These are phyloP conservation scores for Cryptocheilus praepositus DNA, from an alignment of 2,888 invertebrate genomes.

Conservation along the genomic window DNA sequence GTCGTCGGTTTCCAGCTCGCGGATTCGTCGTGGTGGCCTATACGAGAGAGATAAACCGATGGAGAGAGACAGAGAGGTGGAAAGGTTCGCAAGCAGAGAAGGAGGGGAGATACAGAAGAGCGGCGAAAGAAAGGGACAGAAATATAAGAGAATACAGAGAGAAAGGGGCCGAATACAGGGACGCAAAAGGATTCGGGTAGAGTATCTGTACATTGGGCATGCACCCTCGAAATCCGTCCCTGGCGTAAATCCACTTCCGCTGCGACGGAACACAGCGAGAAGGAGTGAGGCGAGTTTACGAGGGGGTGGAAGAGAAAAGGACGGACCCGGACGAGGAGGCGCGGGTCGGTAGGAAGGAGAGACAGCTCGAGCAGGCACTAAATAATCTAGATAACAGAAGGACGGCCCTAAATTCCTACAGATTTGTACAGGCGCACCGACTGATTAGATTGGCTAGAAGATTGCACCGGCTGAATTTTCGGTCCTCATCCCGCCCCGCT, in stretches of 20 bases:
- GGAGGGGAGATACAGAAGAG: slow-evolving; percentile 16
- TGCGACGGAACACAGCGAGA: slow-evolving; percentile 41
- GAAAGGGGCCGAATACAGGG: slow-evolving; percentile 22
- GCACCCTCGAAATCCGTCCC: slow-evolving; percentile 47
- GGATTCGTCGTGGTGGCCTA: slow-evolving; percentile 25
- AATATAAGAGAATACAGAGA: slow-evolving; percentile 24
- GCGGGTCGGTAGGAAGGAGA: slow-evolving; percentile 21
- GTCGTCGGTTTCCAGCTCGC: slow-evolving; percentile 35
- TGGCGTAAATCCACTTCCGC: slow-evolving; percentile 47
- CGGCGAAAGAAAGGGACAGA: slow-evolving; percentile 18
- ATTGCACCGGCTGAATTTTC: slow-evolving; percentile 50
- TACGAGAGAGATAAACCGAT: slow-evolving; percentile 6
- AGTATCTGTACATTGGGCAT: slow-evolving; percentile 40
- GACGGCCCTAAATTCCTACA: slow-evolving; percentile 59
- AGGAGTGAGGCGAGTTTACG: slow-evolving; percentile 12
- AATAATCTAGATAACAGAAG: slow-evolving; percentile 64
- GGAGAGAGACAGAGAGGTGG: neutral
- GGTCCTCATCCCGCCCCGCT: slow-evolving; percentile 24
- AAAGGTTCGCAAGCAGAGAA: slow-evolving; percentile 10
- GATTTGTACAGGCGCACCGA: slow-evolving; percentile 58
- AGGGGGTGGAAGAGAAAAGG: slow-evolving; percentile 20
- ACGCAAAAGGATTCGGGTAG: slow-evolving; percentile 1
- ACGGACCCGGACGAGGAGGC: slow-evolving; percentile 7
- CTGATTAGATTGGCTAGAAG: slow-evolving; percentile 55
- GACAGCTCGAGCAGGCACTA: slow-evolving; percentile 55